Evolutionary conservation across 2,888 invertebrate genomes (phyloP), one percentile per base, ranked within the genome.

Genomic region (Eretmocerus hayati): DNA sequence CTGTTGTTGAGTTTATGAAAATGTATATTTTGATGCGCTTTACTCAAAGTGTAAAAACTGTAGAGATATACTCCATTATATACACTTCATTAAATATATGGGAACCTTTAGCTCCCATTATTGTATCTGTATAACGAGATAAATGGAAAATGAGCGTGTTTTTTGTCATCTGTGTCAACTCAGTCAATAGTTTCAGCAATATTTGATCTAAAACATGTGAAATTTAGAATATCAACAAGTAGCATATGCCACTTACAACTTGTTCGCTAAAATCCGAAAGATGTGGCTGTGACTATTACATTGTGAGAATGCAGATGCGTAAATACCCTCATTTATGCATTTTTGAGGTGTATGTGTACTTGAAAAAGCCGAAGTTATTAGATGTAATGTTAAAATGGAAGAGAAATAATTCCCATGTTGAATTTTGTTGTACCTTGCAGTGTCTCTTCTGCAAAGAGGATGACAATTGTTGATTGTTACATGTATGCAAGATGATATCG

Each of bases 201-300:
- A 59, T 59, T 58, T 56, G 57, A 59, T 54, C 56, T 54, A 53
- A 56, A 54, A 55, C 50, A 58, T 46, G 50, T 51, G 53, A 50
- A 50, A 51, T 54, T 54, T 50, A 50, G 48, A 31, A 48, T 42
- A 48, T 46, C 39, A 50, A 54, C 23, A 41, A 26, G 40, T 41
- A 44, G 13, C 13, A 30, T 30, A 30, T 30, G 13, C 30, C n/a
- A n/a, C n/a, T n/a, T n/a, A n/a, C n/a, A n/a, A n/a, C 13, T 9
- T 37, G 21, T 21, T 37, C 13, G 13, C 13, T 37, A 56, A 57
- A 57, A 60, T 56, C 61, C 63, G 37, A 49, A 59, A 60, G 59
- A 61, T 63, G 63, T 64, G 65, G 66, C 67, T 67, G 66, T 67
- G 66, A 66, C 60, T 63, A 58, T 53, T 6, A 59, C 55, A 63